Conservation (phyloP, 2,113 vertebrate species). For the Suncus etruscus region DNA sequence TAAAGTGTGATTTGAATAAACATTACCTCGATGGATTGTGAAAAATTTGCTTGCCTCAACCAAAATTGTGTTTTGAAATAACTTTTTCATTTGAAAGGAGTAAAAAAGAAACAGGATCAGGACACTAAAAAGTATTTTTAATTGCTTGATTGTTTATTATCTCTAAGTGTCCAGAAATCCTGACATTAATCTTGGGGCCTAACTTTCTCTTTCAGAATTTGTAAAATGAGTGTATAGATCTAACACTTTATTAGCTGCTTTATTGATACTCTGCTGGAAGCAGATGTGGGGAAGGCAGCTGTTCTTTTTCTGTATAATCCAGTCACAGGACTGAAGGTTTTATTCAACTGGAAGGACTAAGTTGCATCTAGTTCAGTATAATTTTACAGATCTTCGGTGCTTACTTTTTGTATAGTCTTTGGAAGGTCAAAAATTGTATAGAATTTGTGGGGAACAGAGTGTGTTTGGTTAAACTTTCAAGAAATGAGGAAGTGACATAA, state of each 20-base stretch:
- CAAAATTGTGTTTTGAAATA: constrained; percentile 66
- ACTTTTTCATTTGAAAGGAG: constrained; percentile 46
- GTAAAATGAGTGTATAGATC: not conserved
- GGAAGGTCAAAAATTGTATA: too few species aligned
- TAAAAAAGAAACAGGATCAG: not conserved
- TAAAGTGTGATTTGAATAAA: constrained; percentile 71
- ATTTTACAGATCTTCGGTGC: not conserved
- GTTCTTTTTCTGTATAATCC: not conserved
- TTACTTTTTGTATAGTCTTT: too few species aligned
- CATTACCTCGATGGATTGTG: constrained; percentile 57
- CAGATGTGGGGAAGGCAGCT: not conserved
- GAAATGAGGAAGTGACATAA: rapidly evolving
- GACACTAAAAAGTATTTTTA: not conserved
- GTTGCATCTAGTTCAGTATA: not conserved
- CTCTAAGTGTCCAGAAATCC: not conserved
- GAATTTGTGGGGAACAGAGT: not conserved
- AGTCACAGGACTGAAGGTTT: not conserved
- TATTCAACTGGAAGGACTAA: not conserved
- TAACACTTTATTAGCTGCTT: too few species aligned
- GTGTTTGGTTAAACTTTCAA: not conserved
- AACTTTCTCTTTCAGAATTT: not conserved
- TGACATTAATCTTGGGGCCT: not conserved
- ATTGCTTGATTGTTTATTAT: not conserved
- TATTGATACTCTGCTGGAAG: not conserved
- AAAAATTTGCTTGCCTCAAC: constrained; percentile 5